Percentiles rank a stretch among this genome's conserved stretches.
Evolutionary conservation across 2,113 vertebrate species (phyloP).

Genomic region (Xyrauchen texanus): DNA sequence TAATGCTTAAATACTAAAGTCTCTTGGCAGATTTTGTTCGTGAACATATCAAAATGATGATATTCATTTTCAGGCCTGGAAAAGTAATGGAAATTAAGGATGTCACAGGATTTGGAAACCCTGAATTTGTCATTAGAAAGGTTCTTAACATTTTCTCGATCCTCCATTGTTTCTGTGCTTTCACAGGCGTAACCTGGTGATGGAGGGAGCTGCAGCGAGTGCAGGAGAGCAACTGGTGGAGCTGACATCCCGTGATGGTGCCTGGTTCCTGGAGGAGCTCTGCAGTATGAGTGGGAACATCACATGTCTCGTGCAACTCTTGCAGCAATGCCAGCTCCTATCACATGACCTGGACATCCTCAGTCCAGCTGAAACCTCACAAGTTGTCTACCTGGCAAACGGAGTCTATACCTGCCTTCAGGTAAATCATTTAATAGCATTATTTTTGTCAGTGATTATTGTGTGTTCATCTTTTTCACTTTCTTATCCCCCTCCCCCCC

Average conservation of each 20-base stretch:
- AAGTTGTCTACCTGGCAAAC: conserved; percentile 89
- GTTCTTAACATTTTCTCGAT: no score
- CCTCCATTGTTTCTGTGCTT: not conserved
- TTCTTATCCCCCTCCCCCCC: not conserved
- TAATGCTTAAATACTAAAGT: no score
- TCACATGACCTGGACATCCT: conserved; percentile 92
- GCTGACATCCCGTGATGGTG: conserved; percentile 90
- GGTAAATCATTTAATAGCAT: conserved; percentile 64
- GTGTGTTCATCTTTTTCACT: not conserved
- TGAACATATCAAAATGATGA: no score
- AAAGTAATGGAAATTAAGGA: no score
- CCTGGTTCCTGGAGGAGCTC: conserved; percentile 97
- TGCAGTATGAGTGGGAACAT: conserved; percentile 97
- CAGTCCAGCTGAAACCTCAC: conserved; percentile 82
- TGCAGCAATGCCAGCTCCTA: conserved; percentile 89
- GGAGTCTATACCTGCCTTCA: conserved; percentile 94
- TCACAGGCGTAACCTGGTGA: conserved; percentile 89
- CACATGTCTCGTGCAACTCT: conserved; percentile 85
- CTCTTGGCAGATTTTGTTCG: no score
- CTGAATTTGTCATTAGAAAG: no score
- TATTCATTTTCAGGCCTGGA: no score
- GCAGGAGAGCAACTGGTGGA: conserved; percentile 94
- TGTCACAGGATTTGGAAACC: no score
- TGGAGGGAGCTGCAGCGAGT: conserved; percentile 93
- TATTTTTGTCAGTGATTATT: not conserved